phyloP scores from a whole-genome alignment of 2,888 invertebrate species.

The Anarsia innoxiella region DNA sequence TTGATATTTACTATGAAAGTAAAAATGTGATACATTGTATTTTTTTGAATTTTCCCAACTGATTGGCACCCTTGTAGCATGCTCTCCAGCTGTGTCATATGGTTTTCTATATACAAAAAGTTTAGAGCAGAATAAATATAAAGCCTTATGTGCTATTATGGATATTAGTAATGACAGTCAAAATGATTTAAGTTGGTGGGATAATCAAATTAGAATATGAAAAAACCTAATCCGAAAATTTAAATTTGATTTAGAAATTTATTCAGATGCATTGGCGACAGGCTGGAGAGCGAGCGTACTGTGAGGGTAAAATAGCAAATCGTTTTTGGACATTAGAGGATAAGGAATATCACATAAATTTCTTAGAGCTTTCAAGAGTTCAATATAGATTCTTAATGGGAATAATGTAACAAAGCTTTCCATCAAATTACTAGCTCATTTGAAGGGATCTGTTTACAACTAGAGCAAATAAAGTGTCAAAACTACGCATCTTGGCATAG shows the following conservation, averaged over 20 bases:
- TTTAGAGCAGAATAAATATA: not conserved
- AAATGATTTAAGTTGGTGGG: slow-evolving; percentile 1
- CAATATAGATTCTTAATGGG: too few relatives aligned
- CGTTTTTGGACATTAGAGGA: slow-evolving; percentile 1
- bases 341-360: not conserved
- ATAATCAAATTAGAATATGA: not conserved
- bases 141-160: not conserved
- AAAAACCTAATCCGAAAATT: not conserved
- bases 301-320: not conserved
- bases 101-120: not conserved
- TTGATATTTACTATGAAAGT: too few relatives aligned
- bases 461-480: slow-evolving; percentile 8
- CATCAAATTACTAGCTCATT: not conserved
- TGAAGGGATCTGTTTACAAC: slow-evolving; percentile 7
- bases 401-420: not conserved
- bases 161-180: not conserved
- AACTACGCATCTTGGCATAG: slow-evolving; percentile 6
- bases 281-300: not conserved
- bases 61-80: slow-evolving; percentile 1
- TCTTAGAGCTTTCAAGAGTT: not conserved
- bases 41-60: too few relatives aligned
- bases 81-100: slow-evolving; percentile 1
- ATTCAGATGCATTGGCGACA: slow-evolving; percentile 1
- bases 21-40: too few relatives aligned
- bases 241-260: slow-evolving; percentile 1